Base-by-base conservation (phyloP, 2,797 vertebrate genomes). In the Astyanax mexicanus region DNA sequence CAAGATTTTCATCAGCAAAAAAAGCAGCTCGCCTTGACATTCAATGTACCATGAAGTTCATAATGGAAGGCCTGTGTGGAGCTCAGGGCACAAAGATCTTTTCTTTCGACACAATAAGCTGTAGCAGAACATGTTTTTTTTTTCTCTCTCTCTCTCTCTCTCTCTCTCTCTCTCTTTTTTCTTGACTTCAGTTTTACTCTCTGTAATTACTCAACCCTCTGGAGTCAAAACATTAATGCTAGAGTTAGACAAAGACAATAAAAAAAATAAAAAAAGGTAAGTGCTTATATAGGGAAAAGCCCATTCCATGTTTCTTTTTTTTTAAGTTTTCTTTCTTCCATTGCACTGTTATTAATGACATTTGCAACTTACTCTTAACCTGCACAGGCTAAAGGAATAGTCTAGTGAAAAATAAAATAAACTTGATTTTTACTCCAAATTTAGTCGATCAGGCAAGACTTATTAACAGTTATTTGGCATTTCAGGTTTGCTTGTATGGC, bases 1-100 rank as follows among this genome's bases (percentile, higher is more conserved):
- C 64, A 60, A 55, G n/a, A n/a, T 67, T 67, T 21, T 27, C 35
- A 52, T 17, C 35, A 61, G 37, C 40, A 40, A 64, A 68, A n/a
- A 60, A 66, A 32, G 27, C 42, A 47, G 62, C 64, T 27, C 66
- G 17, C 25, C 42, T 47, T 49, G 25, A 21, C 64, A 47, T 65
- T 65, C 40, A 66, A 19, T 47, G 42, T 32, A 47, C 25, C 25
- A 27, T 15, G 15, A 12, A 45, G 62, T 66, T 58, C 17, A 37
- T 32, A 60, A 10, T 37, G 57, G 9, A 37, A 27, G 25, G 12
- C 4, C 27, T 19, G 27, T 17, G 4, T 35, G 25, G 1, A 9
- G 6, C 10, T n/a, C 10, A 37, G 21, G 21, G 19, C 40, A 27
- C 23, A 13, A 9, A 13, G 1, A 21, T 40, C 13, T 45, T 8